These are phyloP conservation scores for Heliothis peltigera DNA, from an alignment of 2,888 invertebrate species.

Conservation along the genomic window DNA sequence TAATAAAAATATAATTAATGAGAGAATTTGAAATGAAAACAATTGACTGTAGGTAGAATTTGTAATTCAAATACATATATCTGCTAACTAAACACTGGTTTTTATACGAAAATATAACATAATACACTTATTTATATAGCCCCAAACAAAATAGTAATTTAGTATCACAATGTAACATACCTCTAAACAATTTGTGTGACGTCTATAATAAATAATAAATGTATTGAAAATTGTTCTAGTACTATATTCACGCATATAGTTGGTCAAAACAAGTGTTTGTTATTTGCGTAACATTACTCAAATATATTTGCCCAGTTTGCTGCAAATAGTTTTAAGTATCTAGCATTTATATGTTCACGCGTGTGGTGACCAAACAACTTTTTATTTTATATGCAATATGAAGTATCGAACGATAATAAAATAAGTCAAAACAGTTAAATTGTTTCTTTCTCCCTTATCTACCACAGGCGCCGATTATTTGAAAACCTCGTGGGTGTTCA, in stretches of 20 bases:
- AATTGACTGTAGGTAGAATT: slow-evolving; percentile 45
- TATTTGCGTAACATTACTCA: slow-evolving; percentile 60
- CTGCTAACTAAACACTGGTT: slow-evolving; percentile 33
- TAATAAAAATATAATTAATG: slow-evolving; percentile 18
- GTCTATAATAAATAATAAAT: slow-evolving; percentile 42
- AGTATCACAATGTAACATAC: slow-evolving; percentile 44
- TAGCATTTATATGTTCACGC: slow-evolving; percentile 84
- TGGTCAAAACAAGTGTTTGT: slow-evolving; percentile 56
- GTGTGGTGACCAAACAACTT: slow-evolving; percentile 83
- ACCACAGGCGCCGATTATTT: too few relatives aligned
- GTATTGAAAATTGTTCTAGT: slow-evolving; percentile 55
- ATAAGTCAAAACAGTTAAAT: slow-evolving; percentile 74
- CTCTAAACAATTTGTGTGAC: slow-evolving; percentile 52
- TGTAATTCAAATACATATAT: slow-evolving; percentile 44
- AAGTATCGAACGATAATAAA: slow-evolving; percentile 82
- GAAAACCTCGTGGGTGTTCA: too few relatives aligned
- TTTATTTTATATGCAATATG: slow-evolving; percentile 82
- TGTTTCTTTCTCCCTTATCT: slow-evolving; percentile 59
- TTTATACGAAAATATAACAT: slow-evolving; percentile 31
- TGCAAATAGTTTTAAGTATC: slow-evolving; percentile 74
- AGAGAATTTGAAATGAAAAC: slow-evolving; percentile 42
- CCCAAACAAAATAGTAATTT: slow-evolving; percentile 33
- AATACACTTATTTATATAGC: slow-evolving; percentile 20
- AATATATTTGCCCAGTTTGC: slow-evolving; percentile 71
- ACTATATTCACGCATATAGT: slow-evolving; percentile 41